Conservation (phyloP, 2,888 invertebrate genomes). For the Raillietiella orientalis region DNA sequence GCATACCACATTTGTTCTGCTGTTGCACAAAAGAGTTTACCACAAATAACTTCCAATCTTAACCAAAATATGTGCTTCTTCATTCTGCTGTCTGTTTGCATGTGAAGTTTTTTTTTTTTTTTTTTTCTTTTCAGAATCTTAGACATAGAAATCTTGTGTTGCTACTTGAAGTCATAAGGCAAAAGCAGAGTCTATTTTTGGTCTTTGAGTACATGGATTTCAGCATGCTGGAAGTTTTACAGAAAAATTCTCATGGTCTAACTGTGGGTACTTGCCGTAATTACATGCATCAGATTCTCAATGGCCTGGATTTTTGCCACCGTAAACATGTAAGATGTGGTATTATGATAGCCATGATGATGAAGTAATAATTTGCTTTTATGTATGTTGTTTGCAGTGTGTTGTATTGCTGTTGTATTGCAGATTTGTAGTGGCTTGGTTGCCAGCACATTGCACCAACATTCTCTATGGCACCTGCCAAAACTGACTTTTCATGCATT, state of each 20-base stretch:
- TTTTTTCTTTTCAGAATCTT: slow-evolving; percentile 26
- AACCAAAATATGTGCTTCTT: neutral
- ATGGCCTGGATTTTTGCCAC: slow-evolving; percentile 49
- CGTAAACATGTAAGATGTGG: slow-evolving; percentile 31
- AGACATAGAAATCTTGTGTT: slow-evolving; percentile 61
- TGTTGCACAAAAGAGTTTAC: no score
- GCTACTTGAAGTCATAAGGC: slow-evolving; percentile 56
- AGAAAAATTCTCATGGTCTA: slow-evolving; percentile 30
- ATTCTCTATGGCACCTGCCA: slow-evolving; percentile 3
- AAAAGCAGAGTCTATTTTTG: slow-evolving; percentile 46
- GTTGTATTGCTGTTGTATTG: no score
- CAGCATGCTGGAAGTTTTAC: slow-evolving; percentile 50
- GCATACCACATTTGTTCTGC: no score
- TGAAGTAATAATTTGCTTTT: no score
- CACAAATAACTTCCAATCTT: neutral
- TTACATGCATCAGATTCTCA: slow-evolving; percentile 45
- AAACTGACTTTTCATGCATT: slow-evolving; percentile 4
- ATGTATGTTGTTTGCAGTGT: no score
- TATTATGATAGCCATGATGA: no score
- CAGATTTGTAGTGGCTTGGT: no score
- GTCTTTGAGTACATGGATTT: slow-evolving; percentile 66
- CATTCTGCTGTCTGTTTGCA: slow-evolving; percentile 1
- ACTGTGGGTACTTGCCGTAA: slow-evolving; percentile 36
- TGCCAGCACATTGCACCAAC: no score
- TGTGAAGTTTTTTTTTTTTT: slow-evolving; percentile 4